phyloP scores from a whole-genome alignment of 2,797 vertebrate species.

The Pseudotriccus pelzelni region DNA sequence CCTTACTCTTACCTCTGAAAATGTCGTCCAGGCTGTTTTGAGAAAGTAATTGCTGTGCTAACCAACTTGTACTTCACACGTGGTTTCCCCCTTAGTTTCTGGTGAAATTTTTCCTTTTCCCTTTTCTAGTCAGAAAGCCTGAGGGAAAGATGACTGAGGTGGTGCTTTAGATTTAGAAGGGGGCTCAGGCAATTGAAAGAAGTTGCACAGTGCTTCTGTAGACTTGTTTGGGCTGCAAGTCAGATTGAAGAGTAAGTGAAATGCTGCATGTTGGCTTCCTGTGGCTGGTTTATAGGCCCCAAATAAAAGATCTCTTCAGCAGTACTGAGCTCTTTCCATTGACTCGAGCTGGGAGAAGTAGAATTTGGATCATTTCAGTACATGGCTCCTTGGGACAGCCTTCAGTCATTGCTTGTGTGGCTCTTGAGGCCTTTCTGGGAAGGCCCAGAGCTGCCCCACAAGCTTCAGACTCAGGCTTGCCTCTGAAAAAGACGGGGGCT shows the following conservation, averaged over 20 bases:
- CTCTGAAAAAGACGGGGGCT: neutral
- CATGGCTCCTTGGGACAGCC: neutral
- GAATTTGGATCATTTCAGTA: neutral
- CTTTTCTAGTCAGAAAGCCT: neutral
- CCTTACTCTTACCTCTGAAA: neutral
- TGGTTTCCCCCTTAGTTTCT: neutral
- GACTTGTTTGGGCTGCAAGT: neutral
- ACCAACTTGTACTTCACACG: accelerated
- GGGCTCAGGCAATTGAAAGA: neutral
- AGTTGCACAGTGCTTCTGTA: neutral
- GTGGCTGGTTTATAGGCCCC: neutral
- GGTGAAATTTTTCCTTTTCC: neutral
- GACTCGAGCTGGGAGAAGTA: neutral
- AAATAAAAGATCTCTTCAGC: neutral
- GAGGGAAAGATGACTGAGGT: neutral
- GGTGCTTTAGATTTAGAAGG: neutral
- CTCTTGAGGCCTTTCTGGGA: neutral
- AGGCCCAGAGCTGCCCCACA: neutral
- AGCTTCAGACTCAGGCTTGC: neutral
- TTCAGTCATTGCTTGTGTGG: neutral
- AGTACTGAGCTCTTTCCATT: neutral
- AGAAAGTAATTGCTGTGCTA: neutral
- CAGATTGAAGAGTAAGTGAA: neutral
- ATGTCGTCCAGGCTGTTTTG: neutral
- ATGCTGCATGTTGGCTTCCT: neutral